Percentiles rank a stretch among this genome's conserved stretches.
phyloP scores from a whole-genome alignment of 2,113 vertebrate genomes.

The Martes martes region DNA sequence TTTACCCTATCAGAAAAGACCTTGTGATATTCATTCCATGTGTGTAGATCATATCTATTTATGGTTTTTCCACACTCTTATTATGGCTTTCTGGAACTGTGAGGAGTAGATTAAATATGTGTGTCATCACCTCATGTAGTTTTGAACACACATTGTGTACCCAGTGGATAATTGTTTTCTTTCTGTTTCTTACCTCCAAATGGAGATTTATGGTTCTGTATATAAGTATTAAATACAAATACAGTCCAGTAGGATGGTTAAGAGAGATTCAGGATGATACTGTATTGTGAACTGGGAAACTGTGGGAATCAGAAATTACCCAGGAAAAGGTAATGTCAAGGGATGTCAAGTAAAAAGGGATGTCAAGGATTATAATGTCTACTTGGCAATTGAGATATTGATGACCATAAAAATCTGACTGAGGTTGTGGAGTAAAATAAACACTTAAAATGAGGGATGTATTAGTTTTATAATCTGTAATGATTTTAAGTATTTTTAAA shows the following conservation, averaged over 20 bases:
- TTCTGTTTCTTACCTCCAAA: not conserved
- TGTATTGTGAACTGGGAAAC: not conserved
- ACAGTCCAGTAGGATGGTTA: not conserved
- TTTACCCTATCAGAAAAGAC: not conserved
- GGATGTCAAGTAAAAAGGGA: not conserved
- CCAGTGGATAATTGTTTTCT: not conserved
- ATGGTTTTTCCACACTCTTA: not conserved
- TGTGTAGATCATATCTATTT: not conserved
- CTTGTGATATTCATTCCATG: not conserved
- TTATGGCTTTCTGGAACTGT: not conserved
- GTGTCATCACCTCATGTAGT: not conserved
- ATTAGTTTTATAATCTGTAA: not conserved
- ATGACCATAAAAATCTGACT: not conserved
- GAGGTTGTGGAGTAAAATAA: not conserved
- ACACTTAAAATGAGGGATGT: not conserved
- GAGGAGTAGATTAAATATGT: not conserved
- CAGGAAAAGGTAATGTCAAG: not conserved
- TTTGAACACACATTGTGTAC: accelerated
- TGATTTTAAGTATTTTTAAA: not conserved
- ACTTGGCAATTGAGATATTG: not conserved
- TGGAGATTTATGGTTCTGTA: not conserved
- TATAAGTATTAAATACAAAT: not conserved
- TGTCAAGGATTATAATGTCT: not conserved
- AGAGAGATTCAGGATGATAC: not conserved
- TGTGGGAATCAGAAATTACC: not conserved